Evolutionary conservation across 2,797 vertebrate species (phyloP).

Genomic region (Parauchenoglanis ngamensis): DNA sequence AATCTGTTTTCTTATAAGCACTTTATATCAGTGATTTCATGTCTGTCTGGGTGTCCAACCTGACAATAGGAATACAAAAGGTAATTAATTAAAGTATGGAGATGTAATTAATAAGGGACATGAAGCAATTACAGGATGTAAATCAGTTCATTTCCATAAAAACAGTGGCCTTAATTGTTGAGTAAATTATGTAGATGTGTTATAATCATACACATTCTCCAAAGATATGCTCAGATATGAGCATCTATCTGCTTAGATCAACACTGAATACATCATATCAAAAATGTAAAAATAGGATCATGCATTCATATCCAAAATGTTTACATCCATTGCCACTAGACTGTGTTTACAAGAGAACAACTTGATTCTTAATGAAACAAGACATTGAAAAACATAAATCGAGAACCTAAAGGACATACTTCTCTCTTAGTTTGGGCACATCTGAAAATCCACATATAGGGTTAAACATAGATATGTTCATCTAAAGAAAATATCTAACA

Average conservation of each 20-base stretch:
- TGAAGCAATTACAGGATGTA: conserved; percentile 1
- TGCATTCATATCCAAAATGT: not conserved
- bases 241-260: not conserved
- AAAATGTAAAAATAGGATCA: not conserved
- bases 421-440: not conserved
- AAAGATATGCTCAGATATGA: not conserved
- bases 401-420: not conserved
- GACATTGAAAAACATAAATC: not conserved
- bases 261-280: not conserved
- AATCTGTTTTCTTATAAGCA: not conserved
- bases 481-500: not conserved
- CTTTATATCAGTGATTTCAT: conserved; percentile 38
- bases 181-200: not conserved
- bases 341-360: not conserved
- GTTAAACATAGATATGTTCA: not conserved
- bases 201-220: not conserved
- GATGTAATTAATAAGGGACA: conserved; percentile 26
- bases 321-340: not conserved
- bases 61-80: conserved; percentile 14
- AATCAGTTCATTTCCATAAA: conserved; percentile 10
- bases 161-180: not conserved
- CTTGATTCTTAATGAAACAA: not conserved
- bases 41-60: conserved; percentile 1
- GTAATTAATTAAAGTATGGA: conserved; percentile 39
- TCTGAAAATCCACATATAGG: not conserved